These are phyloP conservation scores for Stercorarius parasiticus DNA, from an alignment of 2,113 vertebrate genomes.

Conservation along the genomic window DNA sequence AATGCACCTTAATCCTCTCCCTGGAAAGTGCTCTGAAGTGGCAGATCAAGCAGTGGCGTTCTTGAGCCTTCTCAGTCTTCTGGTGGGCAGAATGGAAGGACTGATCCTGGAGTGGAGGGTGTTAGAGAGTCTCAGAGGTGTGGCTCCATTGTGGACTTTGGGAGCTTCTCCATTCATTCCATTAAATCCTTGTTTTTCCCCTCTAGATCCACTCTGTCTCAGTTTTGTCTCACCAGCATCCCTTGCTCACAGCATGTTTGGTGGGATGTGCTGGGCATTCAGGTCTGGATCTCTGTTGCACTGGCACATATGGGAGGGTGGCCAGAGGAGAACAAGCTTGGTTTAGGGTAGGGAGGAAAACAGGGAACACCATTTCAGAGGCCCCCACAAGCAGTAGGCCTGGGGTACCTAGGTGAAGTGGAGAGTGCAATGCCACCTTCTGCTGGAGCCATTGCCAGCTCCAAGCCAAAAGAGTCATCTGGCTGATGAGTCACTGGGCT, in stretches of 20 bases:
- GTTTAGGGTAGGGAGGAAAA: neutral
- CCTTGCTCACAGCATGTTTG: neutral
- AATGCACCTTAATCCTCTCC: slow-evolving; percentile 27
- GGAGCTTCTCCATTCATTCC: slow-evolving; percentile 28
- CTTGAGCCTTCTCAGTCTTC: neutral
- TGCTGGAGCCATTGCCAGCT: neutral
- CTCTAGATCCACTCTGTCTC: neutral
- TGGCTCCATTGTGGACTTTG: neutral
- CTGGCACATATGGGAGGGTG: neutral
- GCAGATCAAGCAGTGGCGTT: neutral
- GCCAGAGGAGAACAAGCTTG: neutral
- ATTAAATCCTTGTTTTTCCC: slow-evolving; percentile 70
- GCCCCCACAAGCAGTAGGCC: no score
- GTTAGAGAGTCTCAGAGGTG: neutral
- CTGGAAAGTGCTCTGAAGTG: neutral
- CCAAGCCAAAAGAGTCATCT: neutral
- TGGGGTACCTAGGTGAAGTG: neutral
- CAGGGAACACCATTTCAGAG: accelerated
- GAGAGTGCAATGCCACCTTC: neutral
- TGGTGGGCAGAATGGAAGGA: slow-evolving; percentile 10
- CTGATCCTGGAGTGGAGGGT: neutral
- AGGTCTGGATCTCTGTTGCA: neutral
- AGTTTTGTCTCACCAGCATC: neutral
- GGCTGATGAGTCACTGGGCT: neutral
- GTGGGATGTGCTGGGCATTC: neutral